These are phyloP conservation scores for Baronia brevicornis DNA, from an alignment of 2,888 invertebrate species.

Conservation along the genomic window DNA sequence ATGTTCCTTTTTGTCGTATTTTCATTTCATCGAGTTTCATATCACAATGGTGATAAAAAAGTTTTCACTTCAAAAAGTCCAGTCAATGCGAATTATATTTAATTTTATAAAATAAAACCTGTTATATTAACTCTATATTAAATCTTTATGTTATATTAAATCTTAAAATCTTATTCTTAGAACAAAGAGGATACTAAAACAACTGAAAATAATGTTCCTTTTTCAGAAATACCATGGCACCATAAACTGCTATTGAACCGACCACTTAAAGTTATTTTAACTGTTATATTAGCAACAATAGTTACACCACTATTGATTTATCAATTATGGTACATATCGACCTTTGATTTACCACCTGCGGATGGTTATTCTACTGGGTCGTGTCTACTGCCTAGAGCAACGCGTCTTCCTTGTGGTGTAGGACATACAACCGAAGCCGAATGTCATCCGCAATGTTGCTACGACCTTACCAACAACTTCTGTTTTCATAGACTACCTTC, in stretches of 20 bases:
- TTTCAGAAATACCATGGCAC: constrained; percentile 60
- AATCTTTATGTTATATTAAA: not conserved
- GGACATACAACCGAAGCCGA: constrained; percentile 36
- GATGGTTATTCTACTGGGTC: constrained; percentile 60
- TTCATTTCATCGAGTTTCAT: too few relatives aligned
- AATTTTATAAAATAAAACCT: too few relatives aligned
- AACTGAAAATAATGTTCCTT: too few relatives aligned
- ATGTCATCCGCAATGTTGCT: constrained; percentile 71
- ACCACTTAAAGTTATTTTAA: constrained; percentile 40
- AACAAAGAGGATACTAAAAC: not conserved
- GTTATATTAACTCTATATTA: too few relatives aligned
- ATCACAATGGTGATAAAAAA: too few relatives aligned
- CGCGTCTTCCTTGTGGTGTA: constrained; percentile 52
- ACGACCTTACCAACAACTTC: constrained; percentile 43
- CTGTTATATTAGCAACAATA: constrained; percentile 33
- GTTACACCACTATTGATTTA: constrained; percentile 48
- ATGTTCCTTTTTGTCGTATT: too few relatives aligned
- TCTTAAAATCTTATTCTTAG: not conserved
- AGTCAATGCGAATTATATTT: too few relatives aligned
- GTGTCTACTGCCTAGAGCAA: constrained; percentile 40
- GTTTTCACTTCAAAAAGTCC: too few relatives aligned
- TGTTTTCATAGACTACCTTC: constrained; percentile 75
- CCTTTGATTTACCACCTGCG: constrained; percentile 34
- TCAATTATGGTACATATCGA: constrained; percentile 38
- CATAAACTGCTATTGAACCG: constrained; percentile 51